Evolutionary conservation across 2,888 invertebrate species (phyloP).

Genomic region (Amaurobius ferox): DNA sequence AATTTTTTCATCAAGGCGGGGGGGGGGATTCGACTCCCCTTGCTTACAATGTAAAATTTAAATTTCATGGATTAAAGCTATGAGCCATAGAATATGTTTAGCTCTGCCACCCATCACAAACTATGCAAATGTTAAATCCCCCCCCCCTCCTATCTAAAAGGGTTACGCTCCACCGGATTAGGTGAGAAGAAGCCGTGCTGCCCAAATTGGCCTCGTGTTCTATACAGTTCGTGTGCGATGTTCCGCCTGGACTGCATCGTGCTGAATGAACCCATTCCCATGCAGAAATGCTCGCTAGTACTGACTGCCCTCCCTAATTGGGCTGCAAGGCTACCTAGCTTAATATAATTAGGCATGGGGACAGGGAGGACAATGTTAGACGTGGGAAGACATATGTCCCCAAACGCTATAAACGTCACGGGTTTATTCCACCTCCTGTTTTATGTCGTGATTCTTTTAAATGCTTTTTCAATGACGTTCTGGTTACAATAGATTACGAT

Average conservation of each 20-base stretch:
- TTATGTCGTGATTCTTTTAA: constrained; percentile 36
- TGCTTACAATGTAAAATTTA: too few relatives aligned
- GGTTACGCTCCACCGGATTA: constrained; percentile 51
- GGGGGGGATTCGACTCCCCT: too few relatives aligned
- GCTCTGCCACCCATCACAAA: too few relatives aligned
- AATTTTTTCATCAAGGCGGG: too few relatives aligned
- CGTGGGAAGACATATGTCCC: constrained; percentile 63
- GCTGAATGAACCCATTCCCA: constrained; percentile 51
- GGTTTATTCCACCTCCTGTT: constrained; percentile 33
- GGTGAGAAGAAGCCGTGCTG: constrained; percentile 34
- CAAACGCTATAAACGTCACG: constrained; percentile 58
- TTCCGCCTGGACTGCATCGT: constrained; percentile 45
- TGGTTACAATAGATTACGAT: constrained; percentile 22
- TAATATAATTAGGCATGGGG: constrained; percentile 64
- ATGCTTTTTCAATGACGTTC: constrained; percentile 33
- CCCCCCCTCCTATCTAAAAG: constrained; percentile 33
- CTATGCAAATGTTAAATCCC: constrained; percentile 20
- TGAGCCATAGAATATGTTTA: too few relatives aligned
- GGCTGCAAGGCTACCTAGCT: constrained; percentile 22
- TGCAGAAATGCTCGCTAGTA: constrained; percentile 47
- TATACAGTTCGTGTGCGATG: constrained; percentile 14
- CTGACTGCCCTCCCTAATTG: constrained; percentile 55
- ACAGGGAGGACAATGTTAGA: constrained; percentile 24
- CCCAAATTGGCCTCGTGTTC: constrained; percentile 20
- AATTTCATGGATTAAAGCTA: too few relatives aligned